Conservation (phyloP, 2,888 invertebrate species). For the Prosopocoilus inquinatus region DNA sequence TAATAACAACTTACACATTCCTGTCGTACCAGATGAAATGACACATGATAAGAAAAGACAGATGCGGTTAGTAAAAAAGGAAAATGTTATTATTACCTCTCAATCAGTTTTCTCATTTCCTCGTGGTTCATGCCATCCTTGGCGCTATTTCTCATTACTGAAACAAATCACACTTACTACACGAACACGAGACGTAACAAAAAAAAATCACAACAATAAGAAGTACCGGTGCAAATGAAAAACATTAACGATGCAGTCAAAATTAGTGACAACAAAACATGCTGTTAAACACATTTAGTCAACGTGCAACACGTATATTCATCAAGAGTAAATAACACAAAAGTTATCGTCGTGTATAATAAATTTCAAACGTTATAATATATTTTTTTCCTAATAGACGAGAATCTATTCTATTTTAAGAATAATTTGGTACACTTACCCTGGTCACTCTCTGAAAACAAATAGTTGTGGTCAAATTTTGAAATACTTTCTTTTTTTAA, state of each 20-base stretch:
- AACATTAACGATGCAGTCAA: not conserved
- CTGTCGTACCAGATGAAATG: too few species aligned
- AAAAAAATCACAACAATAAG: conserved; percentile 41
- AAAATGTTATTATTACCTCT: conserved; percentile 63
- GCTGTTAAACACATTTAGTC: conserved; percentile 6
- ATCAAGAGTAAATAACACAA: not conserved
- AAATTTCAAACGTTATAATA: not conserved
- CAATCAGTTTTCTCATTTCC: conserved; percentile 96
- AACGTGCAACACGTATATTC: conserved; percentile 1
- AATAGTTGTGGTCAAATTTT: conserved; percentile 18
- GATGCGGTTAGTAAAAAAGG: not conserved
- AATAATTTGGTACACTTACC: conserved; percentile 42
- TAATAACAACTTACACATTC: too few species aligned
- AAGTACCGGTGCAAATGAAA: conserved; percentile 29
- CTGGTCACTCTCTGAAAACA: conserved; percentile 52
- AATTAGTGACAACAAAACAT: conserved; percentile 3
- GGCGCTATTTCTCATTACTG: conserved; percentile 66
- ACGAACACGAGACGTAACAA: conserved; percentile 54
- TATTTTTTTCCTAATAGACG: not conserved
- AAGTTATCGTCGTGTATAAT: not conserved
- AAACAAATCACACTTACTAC: conserved; percentile 56
- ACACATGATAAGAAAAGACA: too few species aligned
- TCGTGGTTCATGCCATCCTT: conserved; percentile 94
- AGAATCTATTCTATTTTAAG: not conserved
- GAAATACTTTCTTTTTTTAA: too few species aligned